A percentile compares a stretch with the other conserved stretches of the same genome.
Evolutionary conservation across 2,797 vertebrate genomes (phyloP).

Genomic region (Sebastes nivosus): DNA sequence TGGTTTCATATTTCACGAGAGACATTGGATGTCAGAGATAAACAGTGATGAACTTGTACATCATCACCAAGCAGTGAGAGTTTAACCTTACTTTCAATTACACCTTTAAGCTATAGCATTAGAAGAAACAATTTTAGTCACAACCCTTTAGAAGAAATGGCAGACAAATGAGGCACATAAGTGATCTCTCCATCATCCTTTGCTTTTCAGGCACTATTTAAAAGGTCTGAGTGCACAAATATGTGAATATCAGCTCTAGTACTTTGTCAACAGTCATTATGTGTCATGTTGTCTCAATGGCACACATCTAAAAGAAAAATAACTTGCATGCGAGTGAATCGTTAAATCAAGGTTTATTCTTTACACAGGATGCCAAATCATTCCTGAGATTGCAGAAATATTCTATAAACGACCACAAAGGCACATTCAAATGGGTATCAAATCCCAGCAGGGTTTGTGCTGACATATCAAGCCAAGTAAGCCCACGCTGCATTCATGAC

Average conservation of each 20-base stretch:
- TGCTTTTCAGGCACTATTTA: neutral
- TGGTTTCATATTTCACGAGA: neutral
- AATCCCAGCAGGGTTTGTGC: neutral
- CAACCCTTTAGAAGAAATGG: neutral
- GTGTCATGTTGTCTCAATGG: neutral
- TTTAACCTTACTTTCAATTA: neutral
- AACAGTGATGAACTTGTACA: neutral
- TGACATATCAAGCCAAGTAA: neutral
- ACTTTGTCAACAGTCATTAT: neutral
- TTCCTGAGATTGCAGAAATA: neutral
- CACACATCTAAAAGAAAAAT: neutral
- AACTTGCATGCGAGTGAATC: neutral
- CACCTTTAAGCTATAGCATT: neutral
- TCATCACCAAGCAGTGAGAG: neutral
- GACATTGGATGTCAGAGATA: neutral
- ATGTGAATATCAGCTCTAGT: neutral
- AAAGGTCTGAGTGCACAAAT: neutral
- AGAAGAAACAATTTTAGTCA: neutral
- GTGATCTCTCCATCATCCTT: neutral
- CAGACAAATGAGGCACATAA: neutral
- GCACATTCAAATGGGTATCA: neutral
- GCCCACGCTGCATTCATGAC: neutral
- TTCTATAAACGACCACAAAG: accelerated
- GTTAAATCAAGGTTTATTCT: neutral
- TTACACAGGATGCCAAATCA: neutral